Evolutionary conservation across 2,797 vertebrate genomes (phyloP), one percentile per base, ranked within the genome.

Genomic region (Diceros bicornis): DNA sequence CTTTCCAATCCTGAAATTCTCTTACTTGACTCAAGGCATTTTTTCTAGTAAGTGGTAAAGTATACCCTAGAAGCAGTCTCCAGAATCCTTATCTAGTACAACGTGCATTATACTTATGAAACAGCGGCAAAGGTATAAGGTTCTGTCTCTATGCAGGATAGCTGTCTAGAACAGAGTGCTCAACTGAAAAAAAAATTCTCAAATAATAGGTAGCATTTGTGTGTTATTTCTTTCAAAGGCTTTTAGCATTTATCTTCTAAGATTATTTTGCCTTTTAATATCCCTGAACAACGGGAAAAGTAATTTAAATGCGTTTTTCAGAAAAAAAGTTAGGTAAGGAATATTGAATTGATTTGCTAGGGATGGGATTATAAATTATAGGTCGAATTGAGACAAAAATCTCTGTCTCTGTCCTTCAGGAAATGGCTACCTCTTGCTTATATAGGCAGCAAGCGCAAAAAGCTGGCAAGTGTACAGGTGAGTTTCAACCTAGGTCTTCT

Each of bases 201-300:
- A 95, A 78, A 64, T 62, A 92, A 32, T 61, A 61, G 34, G 25
- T 62, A 74, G 2, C 23, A 59, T 79, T 89, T 91, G 4, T 47
- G 1, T 77, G 25, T 32, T 74, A 18, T 32, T 32, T 84, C 64
- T 75, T 41, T 78, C 20, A 81, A 89, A 69, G 9, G 44, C 57
- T 59, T 93, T 88, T 75, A 52, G 8, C 29, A 37, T 75, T 85
- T 88, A 61, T 55, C 23, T 64, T 91, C 25, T 20, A 71, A n/a
- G 77, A 68, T 72, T 91, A 71, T 75, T 74, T 93, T 93, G 25
- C 32, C 72, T 83, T 34, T 93, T 91, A 93, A 55, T 23, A 81
- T 66, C 1, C 37, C 21, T 84, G 20, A 64, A 50, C 29, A 84
- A 75, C 20, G 69, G 77, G 32, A 29, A 55, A 93, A 66, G 9